Evolutionary conservation across 2,797 vertebrate genomes (phyloP).

Genomic region (Phoeniculus purpureus): DNA sequence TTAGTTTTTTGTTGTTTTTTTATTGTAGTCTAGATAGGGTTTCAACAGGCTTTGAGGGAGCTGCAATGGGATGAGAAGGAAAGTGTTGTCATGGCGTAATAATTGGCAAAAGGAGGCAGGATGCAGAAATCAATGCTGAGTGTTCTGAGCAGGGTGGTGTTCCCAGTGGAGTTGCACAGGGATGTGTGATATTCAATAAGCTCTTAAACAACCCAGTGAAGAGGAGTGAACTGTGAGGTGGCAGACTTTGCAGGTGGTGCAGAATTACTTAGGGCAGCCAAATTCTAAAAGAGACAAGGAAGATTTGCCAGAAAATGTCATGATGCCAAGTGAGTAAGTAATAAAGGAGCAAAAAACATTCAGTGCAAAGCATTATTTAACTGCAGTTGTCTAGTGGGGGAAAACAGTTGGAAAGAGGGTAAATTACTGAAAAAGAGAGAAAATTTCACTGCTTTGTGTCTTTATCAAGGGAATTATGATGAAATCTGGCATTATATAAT

Average conservation of each 20-base stretch:
- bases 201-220: constrained; percentile 3
- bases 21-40: not conserved
- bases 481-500: not conserved
- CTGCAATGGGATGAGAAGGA: not conserved
- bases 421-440: constrained; percentile 2
- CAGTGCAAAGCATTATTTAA: not conserved
- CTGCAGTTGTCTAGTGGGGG: not conserved
- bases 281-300: not conserved
- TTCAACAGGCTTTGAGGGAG: not conserved
- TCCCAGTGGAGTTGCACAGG: not conserved
- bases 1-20: not conserved
- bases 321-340: not conserved
- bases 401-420: not conserved
- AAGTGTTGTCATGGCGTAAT: not conserved
- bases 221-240: constrained; percentile 52
- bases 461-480: not conserved
- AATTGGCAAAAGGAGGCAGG: not conserved
- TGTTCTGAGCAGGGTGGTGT: not conserved
- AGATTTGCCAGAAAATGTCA: constrained; percentile 34
- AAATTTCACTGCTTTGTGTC: not conserved
- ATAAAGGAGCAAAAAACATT: constrained; percentile 11
- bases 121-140: not conserved
- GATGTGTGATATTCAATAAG: not conserved
- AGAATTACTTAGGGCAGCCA: constrained; percentile 29
- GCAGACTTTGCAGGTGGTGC: constrained; percentile 47